Percentiles rank a stretch among this genome's conserved stretches.
phyloP scores from a whole-genome alignment of 2,113 vertebrate genomes.

The Menidia beryllina region DNA sequence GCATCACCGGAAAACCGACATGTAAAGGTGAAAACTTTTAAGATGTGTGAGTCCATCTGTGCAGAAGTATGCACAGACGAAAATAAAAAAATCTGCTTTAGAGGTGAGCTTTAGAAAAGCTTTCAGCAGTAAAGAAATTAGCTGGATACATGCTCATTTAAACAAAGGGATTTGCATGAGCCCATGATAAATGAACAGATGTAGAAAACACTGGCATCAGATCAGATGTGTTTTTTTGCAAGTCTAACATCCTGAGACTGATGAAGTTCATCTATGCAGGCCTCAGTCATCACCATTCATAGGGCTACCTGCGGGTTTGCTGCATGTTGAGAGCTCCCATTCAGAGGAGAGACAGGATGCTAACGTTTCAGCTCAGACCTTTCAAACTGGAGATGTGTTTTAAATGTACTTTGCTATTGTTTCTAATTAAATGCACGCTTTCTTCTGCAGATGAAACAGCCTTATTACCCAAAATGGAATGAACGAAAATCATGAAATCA shows the following conservation, averaged over 20 bases:
- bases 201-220: conserved; percentile 29
- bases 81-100: background rate
- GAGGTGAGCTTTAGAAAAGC: conserved; percentile 4
- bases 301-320: background rate
- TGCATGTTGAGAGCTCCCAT: no score
- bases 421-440: background rate
- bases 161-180: conserved; percentile 37
- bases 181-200: conserved; percentile 22
- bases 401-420: no score
- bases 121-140: conserved; percentile 22
- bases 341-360: conserved; percentile 1
- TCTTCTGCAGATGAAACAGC: conserved; percentile 5
- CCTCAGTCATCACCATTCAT: conserved; percentile 3
- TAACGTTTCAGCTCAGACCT: background rate
- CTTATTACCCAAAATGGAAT: conserved; percentile 45
- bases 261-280: conserved; percentile 12
- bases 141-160: conserved; percentile 17
- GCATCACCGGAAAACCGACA: conserved; percentile 67
- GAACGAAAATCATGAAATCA: conserved; percentile 22
- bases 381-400: background rate
- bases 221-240: conserved; percentile 39
- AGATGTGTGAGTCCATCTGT: conserved; percentile 13
- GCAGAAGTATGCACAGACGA: background rate
- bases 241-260: conserved; percentile 27
- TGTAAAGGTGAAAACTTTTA: conserved; percentile 34